Base-by-base conservation (phyloP, 2,888 invertebrate genomes). In the Caenorhabditis zanzibari region DNA sequence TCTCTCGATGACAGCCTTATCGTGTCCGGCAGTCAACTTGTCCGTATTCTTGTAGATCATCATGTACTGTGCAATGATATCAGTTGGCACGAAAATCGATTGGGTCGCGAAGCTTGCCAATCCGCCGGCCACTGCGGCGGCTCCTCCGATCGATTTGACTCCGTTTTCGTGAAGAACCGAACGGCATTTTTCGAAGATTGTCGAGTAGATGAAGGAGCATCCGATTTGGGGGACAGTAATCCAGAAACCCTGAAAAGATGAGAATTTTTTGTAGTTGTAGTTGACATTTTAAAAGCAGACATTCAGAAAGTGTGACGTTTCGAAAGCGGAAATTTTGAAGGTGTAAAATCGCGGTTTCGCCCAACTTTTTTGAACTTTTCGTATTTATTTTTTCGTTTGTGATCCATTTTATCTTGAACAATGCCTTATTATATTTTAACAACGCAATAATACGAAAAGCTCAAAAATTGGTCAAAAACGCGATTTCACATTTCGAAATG, bases 51-150 rank as follows among this genome's bases (percentile, higher is more conserved):
- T 85, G 74, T 88, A 85, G 61, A 89, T 85, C 89, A 89, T 89
- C 89, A 89, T 89, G 81, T 88, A 86, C 56, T 88, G 89, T 10
- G 87, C 82, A 58, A 89, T 84, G 44, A 89, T 89, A 63, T 89
- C 89, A 35, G 88, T 89, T 19, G 89, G 89, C 3, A 89, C 88
- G 63, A 88, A 89, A 59, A 89, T 89, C 32, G 76, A 83, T 77
- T 86, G 73, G 47, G 88, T 85, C 12, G 83, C 86, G 26, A 89
- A 73, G 59, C 85, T 81, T 3, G 89, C 88, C 6, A 83, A 56
- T 5, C 88, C 88, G 10, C 89, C 88, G 12, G 89, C 85, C 1
- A 88, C 47, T 2, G 87, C 75, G 6, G 89, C 86, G 10, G 82
- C 80, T 19, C 68, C 82, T 5, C 85, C 84, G 49, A 83, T 76